These are phyloP conservation scores for Ellobius talpinus DNA, from an alignment of 2,113 vertebrate species.

Conservation along the genomic window DNA sequence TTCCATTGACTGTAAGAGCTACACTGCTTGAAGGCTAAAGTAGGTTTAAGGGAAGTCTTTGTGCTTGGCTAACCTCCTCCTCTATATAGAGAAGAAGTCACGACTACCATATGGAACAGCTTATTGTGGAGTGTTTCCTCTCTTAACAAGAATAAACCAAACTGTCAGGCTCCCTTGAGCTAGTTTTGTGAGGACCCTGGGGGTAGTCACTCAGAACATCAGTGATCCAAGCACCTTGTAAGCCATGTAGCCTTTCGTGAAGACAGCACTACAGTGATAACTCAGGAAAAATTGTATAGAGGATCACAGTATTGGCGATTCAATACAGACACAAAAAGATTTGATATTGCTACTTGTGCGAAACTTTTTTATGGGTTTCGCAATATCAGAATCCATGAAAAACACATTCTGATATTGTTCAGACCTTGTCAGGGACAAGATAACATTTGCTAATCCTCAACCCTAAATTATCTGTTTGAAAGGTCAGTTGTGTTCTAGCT, in stretches of 20 bases:
- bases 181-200: neutral
- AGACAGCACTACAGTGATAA: slow-evolving; percentile 1
- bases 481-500: slow-evolving; percentile 44
- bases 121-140: neutral
- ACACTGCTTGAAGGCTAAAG: neutral
- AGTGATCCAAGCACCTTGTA: neutral
- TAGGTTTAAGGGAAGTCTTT: slow-evolving; percentile 49
- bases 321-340: slow-evolving; percentile 20
- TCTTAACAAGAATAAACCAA: slow-evolving; percentile 39
- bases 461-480: slow-evolving; percentile 18
- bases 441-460: slow-evolving; percentile 50
- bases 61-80: slow-evolving; percentile 5
- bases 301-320: neutral
- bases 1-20: slow-evolving; percentile 19
- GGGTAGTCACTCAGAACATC: slow-evolving; percentile 43
- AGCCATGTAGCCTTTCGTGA: slow-evolving; percentile 21
- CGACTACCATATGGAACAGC: neutral
- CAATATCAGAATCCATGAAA: slow-evolving; percentile 23
- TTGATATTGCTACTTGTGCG: slow-evolving; percentile 18
- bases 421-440: slow-evolving; percentile 25
- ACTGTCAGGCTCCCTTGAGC: neutral
- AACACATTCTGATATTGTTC: slow-evolving; percentile 34
- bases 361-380: slow-evolving; percentile 35
- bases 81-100: neutral
- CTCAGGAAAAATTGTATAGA: neutral